Evolutionary conservation across 2,113 vertebrate species (phyloP).

Genomic region (Serinus canaria): DNA sequence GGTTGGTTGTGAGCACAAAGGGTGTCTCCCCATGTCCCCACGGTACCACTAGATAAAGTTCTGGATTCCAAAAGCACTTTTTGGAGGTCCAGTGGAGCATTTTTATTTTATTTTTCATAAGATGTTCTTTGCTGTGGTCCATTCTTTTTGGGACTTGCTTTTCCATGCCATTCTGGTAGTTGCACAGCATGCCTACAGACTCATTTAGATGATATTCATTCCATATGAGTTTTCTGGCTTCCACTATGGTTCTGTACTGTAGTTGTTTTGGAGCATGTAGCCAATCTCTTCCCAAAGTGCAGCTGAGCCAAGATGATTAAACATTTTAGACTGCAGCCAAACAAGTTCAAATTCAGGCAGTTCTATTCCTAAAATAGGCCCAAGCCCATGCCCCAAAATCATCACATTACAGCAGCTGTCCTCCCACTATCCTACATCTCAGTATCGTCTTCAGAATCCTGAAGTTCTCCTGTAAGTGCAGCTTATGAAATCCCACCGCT

Average conservation of each 20-base stretch:
- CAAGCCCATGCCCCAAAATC: background rate
- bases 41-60: background rate
- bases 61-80: background rate
- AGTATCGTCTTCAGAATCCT: background rate
- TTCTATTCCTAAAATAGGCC: background rate
- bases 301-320: background rate
- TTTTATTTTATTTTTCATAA: background rate
- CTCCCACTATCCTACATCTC: background rate
- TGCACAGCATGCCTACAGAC: background rate
- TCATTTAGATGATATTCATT: background rate
- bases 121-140: background rate
- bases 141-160: background rate
- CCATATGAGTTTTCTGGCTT: background rate
- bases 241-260: background rate
- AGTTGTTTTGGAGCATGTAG: background rate
- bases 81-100: background rate
- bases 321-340: background rate
- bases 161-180: background rate
- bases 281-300: background rate
- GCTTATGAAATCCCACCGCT: background rate
- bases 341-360: background rate
- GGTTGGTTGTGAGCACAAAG: accelerated
- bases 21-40: too few species aligned
- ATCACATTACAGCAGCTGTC: background rate
- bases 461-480: background rate